These are phyloP conservation scores for Rana temporaria DNA, from an alignment of 2,113 vertebrate genomes.

Conservation along the genomic window DNA sequence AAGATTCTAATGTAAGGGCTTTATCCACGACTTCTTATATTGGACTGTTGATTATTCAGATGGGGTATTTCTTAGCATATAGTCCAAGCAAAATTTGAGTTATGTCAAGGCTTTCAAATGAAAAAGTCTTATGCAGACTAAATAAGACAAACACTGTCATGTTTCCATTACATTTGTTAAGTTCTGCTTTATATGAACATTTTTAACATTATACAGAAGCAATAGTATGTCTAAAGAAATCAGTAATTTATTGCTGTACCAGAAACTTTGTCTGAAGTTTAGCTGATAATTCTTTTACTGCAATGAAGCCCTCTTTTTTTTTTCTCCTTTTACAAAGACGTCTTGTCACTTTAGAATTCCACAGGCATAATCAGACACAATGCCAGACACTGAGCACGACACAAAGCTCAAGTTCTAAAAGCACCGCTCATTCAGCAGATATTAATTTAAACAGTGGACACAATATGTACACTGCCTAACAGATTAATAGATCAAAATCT, in stretches of 20 bases:
- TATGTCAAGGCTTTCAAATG: too few relatives aligned
- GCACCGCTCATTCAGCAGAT: constrained; percentile 74
- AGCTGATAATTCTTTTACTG: constrained; percentile 62
- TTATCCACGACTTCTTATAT: too few relatives aligned
- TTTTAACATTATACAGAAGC: too few relatives aligned
- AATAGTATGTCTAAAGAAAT: not conserved
- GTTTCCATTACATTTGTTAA: too few relatives aligned
- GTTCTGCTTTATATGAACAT: too few relatives aligned
- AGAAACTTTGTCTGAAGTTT: constrained; percentile 55
- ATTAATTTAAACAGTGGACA: constrained; percentile 74
- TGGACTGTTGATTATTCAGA: too few relatives aligned
- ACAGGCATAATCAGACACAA: constrained; percentile 66
- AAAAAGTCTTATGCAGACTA: too few relatives aligned
- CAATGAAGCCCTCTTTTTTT: constrained; percentile 64
- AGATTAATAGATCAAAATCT: constrained; percentile 67
- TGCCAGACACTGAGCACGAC: constrained; percentile 70
- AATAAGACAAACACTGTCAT: too few relatives aligned
- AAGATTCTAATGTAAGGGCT: too few relatives aligned
- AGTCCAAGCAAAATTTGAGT: too few relatives aligned
- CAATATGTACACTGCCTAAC: constrained; percentile 63
- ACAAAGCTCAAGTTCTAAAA: constrained; percentile 68
- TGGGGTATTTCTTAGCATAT: too few relatives aligned
- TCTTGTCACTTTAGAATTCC: constrained; percentile 72
- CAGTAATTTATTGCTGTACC: constrained; percentile 30
- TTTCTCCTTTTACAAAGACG: constrained; percentile 68